Conservation (phyloP, 1,140 invertebrate species). For the Eumeta japonica region DNA sequence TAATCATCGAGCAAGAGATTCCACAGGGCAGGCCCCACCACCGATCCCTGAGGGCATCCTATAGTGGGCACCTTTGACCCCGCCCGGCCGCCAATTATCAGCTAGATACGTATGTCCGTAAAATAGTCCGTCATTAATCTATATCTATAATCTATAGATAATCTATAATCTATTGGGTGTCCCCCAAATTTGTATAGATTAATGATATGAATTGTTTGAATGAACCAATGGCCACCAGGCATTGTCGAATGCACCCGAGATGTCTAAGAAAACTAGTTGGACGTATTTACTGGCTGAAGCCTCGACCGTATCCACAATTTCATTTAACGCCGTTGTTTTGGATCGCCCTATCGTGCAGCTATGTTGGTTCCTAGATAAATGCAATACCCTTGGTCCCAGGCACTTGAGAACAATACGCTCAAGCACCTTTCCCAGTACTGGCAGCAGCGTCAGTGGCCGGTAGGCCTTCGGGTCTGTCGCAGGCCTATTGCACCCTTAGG, state of each 20-base stretch:
- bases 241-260: slow-evolving; percentile 47
- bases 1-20: slow-evolving; percentile 41
- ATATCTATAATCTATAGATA: too few relatives aligned
- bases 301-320: slow-evolving; percentile 7
- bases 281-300: slow-evolving; percentile 17
- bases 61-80: slow-evolving; percentile 13
- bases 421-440: slow-evolving; percentile 33
- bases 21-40: too few relatives aligned
- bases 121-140: slow-evolving; percentile 31
- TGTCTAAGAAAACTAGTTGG: slow-evolving; percentile 34
- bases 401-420: slow-evolving; percentile 31
- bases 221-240: slow-evolving; percentile 36
- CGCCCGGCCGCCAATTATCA: slow-evolving; percentile 8
- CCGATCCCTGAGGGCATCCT: too few relatives aligned
- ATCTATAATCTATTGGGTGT: slow-evolving; percentile 17
- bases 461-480: slow-evolving; percentile 28
- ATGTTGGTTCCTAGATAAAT: slow-evolving; percentile 26
- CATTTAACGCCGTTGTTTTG: slow-evolving; percentile 32
- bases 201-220: too few relatives aligned
- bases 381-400: slow-evolving; percentile 6
- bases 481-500: slow-evolving; percentile 27
- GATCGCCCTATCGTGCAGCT: slow-evolving; percentile 23
- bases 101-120: slow-evolving; percentile 12
- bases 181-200: slow-evolving; percentile 11
- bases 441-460: slow-evolving; percentile 39